These are phyloP conservation scores for Hirudo medicinalis DNA, from an alignment of 1,140 invertebrate genomes.

Conservation along the genomic window DNA sequence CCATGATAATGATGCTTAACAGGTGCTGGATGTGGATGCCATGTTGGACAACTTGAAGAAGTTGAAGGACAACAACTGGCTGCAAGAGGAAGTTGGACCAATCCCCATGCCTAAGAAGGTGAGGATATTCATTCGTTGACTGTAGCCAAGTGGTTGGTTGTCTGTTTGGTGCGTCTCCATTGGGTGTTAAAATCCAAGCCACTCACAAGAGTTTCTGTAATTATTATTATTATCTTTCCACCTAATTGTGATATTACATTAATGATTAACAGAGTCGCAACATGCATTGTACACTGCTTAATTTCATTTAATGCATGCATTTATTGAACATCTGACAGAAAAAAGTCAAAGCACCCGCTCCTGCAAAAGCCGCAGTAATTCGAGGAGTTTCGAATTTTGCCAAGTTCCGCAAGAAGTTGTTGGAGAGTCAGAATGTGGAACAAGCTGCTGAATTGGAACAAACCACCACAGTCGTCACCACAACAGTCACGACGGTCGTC, in stretches of 20 bases:
- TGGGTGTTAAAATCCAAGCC: too few relatives aligned
- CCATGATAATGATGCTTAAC: not conserved
- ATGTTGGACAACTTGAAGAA: constrained; percentile 33
- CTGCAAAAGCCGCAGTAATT: not conserved
- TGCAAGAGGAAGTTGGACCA: constrained; percentile 23
- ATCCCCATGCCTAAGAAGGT: not conserved
- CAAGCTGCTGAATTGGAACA: not conserved
- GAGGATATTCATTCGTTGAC: too few relatives aligned
- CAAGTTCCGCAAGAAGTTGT: constrained; percentile 33
- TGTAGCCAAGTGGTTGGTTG: too few relatives aligned
- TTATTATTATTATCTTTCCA: too few relatives aligned
- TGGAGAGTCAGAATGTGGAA: constrained; percentile 24
- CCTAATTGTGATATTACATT: too few relatives aligned
- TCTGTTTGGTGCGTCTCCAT: too few relatives aligned
- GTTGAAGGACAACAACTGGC: constrained; percentile 32
- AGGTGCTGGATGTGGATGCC: constrained; percentile 37
- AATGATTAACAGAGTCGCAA: too few relatives aligned
- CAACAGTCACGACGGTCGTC: not conserved
- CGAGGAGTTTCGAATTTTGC: constrained; percentile 34
- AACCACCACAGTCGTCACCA: not conserved
- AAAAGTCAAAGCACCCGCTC: not conserved
- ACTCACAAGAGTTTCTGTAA: too few relatives aligned
- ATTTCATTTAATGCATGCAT: too few relatives aligned
- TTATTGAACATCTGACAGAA: not conserved
- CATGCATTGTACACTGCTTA: too few relatives aligned